Evolutionary conservation across 2,113 vertebrate genomes (phyloP).

Genomic region (Anhinga rufa): DNA sequence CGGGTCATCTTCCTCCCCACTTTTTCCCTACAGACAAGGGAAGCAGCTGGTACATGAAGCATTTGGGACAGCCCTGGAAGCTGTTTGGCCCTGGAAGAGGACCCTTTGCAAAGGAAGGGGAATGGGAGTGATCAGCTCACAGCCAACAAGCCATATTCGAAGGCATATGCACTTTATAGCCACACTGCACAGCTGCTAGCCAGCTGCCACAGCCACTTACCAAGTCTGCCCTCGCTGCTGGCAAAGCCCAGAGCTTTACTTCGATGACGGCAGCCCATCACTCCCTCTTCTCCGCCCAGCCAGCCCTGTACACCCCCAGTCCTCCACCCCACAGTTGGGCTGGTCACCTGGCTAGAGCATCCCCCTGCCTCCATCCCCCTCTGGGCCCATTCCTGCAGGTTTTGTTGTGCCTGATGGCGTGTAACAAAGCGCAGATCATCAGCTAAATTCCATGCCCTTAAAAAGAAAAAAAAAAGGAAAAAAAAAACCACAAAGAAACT

Average conservation of each 20-base stretch:
- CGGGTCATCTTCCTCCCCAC: neutral
- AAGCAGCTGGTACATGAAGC: neutral
- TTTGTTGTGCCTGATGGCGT: neutral
- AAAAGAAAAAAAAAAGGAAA: neutral
- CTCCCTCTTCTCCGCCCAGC: neutral
- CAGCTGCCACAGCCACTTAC: neutral
- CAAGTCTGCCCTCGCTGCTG: fast-evolving
- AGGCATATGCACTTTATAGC: neutral
- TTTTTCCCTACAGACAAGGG: neutral
- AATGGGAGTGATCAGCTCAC: neutral
- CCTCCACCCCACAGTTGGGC: neutral
- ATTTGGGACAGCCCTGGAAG: too few relatives aligned
- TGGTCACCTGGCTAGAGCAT: neutral
- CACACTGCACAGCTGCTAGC: neutral
- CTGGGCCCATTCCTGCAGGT: neutral
- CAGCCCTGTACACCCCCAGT: neutral
- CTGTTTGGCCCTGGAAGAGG: neutral
- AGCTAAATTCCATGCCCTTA: neutral
- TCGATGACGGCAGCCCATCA: neutral
- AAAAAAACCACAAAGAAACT: neutral
- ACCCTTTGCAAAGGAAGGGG: neutral
- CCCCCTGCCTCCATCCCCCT: neutral
- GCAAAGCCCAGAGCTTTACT: neutral
- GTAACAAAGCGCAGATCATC: neutral
- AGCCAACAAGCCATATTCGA: neutral